Percentiles rank a stretch among this genome's conserved stretches.
phyloP scores from a whole-genome alignment of 2,888 invertebrate genomes.

The Apeira syringaria region DNA sequence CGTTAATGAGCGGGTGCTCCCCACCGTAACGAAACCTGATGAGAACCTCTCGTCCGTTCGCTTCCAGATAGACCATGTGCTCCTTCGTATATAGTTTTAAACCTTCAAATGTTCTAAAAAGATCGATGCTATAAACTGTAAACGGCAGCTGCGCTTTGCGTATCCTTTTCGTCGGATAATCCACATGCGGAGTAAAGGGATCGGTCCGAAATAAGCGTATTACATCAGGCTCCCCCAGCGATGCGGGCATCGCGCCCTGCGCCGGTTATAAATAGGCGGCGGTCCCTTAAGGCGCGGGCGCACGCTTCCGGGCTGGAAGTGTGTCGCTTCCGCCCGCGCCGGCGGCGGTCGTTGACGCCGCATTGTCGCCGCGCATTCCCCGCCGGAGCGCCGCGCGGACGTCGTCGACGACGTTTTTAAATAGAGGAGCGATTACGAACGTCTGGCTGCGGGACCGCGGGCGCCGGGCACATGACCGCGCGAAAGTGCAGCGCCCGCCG shows the following conservation, averaged over 20 bases:
- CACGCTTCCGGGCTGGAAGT: conserved; percentile 82
- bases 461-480: conserved; percentile 77
- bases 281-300: conserved; percentile 80
- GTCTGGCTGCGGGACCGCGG: conserved; percentile 62
- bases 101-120: not conserved
- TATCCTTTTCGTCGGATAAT: conserved; percentile 1
- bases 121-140: not conserved
- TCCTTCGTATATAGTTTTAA: conserved; percentile 13
- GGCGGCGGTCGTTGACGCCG: conserved; percentile 79
- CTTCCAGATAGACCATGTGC: conserved; percentile 1
- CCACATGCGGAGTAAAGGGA: conserved; percentile 37
- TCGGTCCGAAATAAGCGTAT: conserved; percentile 58
- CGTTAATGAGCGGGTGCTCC: conserved; percentile 64
- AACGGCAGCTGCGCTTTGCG: not conserved
- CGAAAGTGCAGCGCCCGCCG: conserved; percentile 80
- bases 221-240: conserved; percentile 58
- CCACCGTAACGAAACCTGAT: conserved; percentile 59
- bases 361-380: conserved; percentile 77
- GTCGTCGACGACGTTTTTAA: conserved; percentile 76
- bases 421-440: conserved; percentile 79
- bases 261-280: conserved; percentile 70
- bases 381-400: conserved; percentile 42
- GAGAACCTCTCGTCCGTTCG: conserved; percentile 43
- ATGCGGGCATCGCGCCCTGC: conserved; percentile 41
- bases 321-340: conserved; percentile 78